Conservation (phyloP, 2,797 vertebrate species). For the Rhinoraja longicauda region DNA sequence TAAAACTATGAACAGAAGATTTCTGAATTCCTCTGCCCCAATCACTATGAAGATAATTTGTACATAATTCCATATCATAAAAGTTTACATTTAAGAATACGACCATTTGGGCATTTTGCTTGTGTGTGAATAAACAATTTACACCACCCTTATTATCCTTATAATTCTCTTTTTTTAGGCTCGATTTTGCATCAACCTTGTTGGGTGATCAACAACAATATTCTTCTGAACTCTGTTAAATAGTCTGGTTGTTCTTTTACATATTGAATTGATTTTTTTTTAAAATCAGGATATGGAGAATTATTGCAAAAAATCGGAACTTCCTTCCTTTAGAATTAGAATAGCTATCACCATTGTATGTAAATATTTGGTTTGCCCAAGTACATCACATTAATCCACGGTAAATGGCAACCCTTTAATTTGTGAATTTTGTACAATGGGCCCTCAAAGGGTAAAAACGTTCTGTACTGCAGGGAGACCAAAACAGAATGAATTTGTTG, state of each 20-base stretch:
- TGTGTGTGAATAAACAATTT: neutral
- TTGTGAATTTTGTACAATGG: slow-evolving; percentile 15
- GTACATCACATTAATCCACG: neutral
- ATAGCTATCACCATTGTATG: neutral
- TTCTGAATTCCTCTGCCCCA: neutral
- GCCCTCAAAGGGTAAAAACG: neutral
- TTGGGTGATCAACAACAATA: neutral
- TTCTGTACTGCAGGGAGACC: neutral
- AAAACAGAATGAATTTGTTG: slow-evolving; percentile 16
- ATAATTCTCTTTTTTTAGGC: neutral
- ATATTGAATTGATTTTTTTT: neutral
- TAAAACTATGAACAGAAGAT: neutral
- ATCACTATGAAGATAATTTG: neutral
- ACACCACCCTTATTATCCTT: neutral
- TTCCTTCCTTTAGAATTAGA: neutral
- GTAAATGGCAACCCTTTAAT: slow-evolving; percentile 24
- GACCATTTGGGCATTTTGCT: neutral
- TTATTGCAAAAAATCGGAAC: neutral
- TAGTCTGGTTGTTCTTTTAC: neutral
- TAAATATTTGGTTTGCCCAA: slow-evolving; percentile 13
- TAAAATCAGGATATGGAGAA: neutral
- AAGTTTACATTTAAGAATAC: neutral
- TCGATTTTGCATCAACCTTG: neutral
- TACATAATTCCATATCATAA: neutral
- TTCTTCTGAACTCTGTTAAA: neutral